Base-by-base conservation (phyloP, 1,140 invertebrate genomes). In the Carcinoscorpius rotundicauda region DNA sequence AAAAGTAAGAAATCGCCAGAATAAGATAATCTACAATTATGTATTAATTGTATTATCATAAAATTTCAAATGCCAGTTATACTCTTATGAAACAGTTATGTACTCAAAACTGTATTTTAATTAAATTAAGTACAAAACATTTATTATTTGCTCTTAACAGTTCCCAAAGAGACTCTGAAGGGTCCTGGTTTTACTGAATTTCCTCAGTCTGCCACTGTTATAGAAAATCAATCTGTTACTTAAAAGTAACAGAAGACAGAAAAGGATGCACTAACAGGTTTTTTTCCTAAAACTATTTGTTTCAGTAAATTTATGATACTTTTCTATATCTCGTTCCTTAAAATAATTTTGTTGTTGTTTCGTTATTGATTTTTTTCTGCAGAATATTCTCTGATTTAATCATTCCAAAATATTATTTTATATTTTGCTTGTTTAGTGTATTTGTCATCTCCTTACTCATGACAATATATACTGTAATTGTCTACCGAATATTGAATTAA, bases 141-240 rank as follows among this genome's bases (percentile, higher is more conserved):
- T 48, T 61, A 56, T 56, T 49, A 52, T 58, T 52, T 61, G 48
- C 51, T 51, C 6, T 52, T 66, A 58, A n/a, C 10, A 91, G 84
- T 94, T 71, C 88, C 91, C 50, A 91, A 88, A 65, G 92, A 96
- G 79, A 84, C 89, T 74, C 81, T 84, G 48, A 86, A 87, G 73
- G 84, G 84, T 73, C 91, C 92, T 70, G 83, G 85, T 73, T 93
- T 94, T 82, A 83, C 82, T 76, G 86, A 84, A 80, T 97, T 93
- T 86, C 93, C 95, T 65, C 81, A 84, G 71, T 97, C 93, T 68
- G 82, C 85, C 74, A 94, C 91, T 67, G 82, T 94, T 66, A 82
- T 82, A 68, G 85, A 90, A 76, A 87, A 86, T 68, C 89, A 92
- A 78, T 82, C 84, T 52, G 86, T 87, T 59, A 83, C 82, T 66